Evolutionary conservation across 2,113 vertebrate genomes (phyloP).

Genomic region (Edolisoma coerulescens): DNA sequence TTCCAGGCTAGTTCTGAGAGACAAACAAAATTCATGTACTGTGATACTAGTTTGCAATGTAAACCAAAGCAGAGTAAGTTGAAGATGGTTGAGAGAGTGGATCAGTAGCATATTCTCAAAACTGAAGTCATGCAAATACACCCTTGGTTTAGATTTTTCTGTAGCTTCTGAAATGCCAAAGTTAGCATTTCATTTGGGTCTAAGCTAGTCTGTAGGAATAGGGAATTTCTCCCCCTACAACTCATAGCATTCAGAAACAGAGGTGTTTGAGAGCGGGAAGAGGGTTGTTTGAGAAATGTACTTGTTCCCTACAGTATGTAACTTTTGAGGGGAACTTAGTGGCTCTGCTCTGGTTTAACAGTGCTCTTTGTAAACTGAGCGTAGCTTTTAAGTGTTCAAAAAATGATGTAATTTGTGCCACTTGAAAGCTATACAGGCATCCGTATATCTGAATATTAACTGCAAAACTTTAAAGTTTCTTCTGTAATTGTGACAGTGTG

Average conservation of each 20-base stretch:
- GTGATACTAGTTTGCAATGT: background rate
- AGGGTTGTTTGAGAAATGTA: background rate
- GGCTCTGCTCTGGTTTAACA: background rate
- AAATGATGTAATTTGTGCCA: background rate
- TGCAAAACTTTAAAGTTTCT: background rate
- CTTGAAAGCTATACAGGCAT: background rate
- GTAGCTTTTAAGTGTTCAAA: background rate
- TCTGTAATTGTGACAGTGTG: background rate
- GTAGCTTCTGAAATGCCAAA: background rate
- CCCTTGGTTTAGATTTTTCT: background rate
- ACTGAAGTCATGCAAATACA: background rate
- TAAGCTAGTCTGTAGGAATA: background rate
- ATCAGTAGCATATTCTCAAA: background rate
- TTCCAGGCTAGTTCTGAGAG: background rate
- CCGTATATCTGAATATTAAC: background rate
- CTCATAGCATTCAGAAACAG: rapidly evolving
- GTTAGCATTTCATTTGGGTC: background rate
- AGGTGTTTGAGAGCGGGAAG: background rate
- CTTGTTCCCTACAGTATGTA: background rate
- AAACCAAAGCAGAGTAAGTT: background rate
- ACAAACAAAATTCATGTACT: background rate
- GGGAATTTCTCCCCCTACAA: background rate
- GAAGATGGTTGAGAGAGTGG: background rate
- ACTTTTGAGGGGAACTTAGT: background rate
- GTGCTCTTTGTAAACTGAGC: background rate